phyloP scores from a whole-genome alignment of 2,797 vertebrate genomes.

The Eulemur rubriventer region DNA sequence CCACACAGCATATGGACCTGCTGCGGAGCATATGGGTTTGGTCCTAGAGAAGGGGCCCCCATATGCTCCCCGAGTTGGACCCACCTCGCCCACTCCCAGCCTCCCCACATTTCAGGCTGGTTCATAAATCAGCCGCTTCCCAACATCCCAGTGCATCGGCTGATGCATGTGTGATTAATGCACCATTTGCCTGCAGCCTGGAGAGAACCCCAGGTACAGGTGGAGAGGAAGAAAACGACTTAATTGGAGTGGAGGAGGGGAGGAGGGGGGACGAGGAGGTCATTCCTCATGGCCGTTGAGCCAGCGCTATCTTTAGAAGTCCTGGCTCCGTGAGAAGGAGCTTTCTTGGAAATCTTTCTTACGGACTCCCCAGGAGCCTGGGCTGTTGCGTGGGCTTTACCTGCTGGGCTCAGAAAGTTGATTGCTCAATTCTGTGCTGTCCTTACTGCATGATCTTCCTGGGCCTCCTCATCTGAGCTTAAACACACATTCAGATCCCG shows the following conservation, averaged over 20 bases:
- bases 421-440: not conserved
- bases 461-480: conserved; percentile 5
- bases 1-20: conserved; percentile 85
- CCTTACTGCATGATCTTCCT: not conserved
- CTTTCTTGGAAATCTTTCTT: conserved; percentile 80
- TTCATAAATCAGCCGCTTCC: conserved; percentile 85
- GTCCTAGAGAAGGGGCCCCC: conserved; percentile 82
- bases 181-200: conserved; percentile 84
- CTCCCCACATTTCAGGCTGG: conserved; percentile 81
- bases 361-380: conserved; percentile 40
- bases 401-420: not conserved
- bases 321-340: conserved; percentile 62
- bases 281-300: conserved; percentile 79
- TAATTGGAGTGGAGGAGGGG: conserved; percentile 79
- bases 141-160: conserved; percentile 79
- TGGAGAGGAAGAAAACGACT: conserved; percentile 80
- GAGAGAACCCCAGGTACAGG: conserved; percentile 86
- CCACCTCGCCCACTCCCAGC: conserved; percentile 73
- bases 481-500: not conserved
- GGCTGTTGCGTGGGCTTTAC: not conserved
- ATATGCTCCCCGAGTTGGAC: conserved; percentile 84
- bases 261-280: conserved; percentile 48
- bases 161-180: conserved; percentile 85
- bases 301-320: conserved; percentile 64
- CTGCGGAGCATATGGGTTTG: conserved; percentile 85